A percentile compares a stretch with the other conserved stretches of the same genome.
These are phyloP conservation scores for Lindbergichthys nudifrons DNA, from an alignment of 2,797 vertebrate species.

Conservation along the genomic window DNA sequence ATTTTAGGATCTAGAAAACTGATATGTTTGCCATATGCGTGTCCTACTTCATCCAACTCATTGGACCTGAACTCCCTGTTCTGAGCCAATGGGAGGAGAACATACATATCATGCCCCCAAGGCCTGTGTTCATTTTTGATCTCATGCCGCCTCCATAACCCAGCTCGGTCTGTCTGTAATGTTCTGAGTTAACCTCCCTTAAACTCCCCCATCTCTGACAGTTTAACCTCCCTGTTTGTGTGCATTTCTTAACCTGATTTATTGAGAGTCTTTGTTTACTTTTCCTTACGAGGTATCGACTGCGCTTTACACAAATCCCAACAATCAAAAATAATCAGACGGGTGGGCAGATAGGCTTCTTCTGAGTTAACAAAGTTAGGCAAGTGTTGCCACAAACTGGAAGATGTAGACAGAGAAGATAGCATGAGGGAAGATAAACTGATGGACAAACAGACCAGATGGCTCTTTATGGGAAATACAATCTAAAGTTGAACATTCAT, in stretches of 20 bases:
- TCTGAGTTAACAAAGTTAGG: slow-evolving; percentile 39
- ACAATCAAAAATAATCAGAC: slow-evolving; percentile 47
- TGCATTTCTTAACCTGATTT: slow-evolving; percentile 25
- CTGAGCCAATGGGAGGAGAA: slow-evolving; percentile 63
- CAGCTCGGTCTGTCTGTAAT: background rate
- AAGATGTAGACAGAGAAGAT: background rate
- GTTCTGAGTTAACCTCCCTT: background rate
- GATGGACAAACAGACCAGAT: slow-evolving; percentile 7
- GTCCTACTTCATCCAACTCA: slow-evolving; percentile 55
- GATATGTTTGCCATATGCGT: slow-evolving; percentile 66
- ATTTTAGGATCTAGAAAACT: slow-evolving; percentile 22
- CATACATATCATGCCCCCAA: slow-evolving; percentile 47
- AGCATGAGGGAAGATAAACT: slow-evolving; percentile 1
- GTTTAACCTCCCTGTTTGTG: slow-evolving; percentile 26
- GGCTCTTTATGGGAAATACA: background rate
- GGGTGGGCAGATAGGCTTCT: slow-evolving; percentile 9
- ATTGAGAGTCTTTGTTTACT: slow-evolving; percentile 30
- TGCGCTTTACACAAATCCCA: slow-evolving; percentile 30
- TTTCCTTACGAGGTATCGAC: background rate
- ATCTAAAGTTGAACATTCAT: slow-evolving; percentile 13
- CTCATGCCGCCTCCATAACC: background rate
- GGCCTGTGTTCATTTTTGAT: slow-evolving; percentile 13
- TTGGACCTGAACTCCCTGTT: slow-evolving; percentile 50
- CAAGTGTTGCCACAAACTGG: slow-evolving; percentile 7
- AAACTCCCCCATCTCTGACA: slow-evolving; percentile 20